Conservation (phyloP, 2,888 invertebrate genomes). For the Siphlonurus alternatus region DNA sequence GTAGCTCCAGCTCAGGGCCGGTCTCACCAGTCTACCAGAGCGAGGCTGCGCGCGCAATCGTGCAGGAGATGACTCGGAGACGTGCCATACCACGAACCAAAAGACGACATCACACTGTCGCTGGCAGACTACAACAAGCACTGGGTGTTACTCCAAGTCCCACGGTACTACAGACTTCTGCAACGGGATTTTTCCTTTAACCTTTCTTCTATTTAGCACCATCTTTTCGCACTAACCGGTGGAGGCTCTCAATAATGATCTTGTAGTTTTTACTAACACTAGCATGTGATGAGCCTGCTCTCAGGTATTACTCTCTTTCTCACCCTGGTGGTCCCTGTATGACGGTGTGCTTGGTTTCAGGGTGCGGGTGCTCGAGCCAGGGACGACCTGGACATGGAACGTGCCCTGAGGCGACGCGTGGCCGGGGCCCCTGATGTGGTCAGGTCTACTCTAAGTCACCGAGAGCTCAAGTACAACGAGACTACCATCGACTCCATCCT, state of each 20-base stretch:
- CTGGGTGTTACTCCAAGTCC: background rate
- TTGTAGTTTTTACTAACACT: background rate
- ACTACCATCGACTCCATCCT: slow-evolving; percentile 74
- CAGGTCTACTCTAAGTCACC: slow-evolving; percentile 53
- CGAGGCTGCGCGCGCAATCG: slow-evolving; percentile 71
- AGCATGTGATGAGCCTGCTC: background rate
- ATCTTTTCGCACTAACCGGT: background rate
- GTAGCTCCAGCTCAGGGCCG: slow-evolving; percentile 17
- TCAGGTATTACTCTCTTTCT: background rate
- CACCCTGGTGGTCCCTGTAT: background rate
- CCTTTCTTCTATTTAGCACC: background rate
- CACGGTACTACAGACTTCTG: background rate
- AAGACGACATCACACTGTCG: slow-evolving; percentile 72
- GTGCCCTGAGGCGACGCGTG: slow-evolving; percentile 53
- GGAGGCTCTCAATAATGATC: background rate
- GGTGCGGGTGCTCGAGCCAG: slow-evolving; percentile 42
- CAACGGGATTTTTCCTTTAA: background rate
- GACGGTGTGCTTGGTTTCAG: slow-evolving; percentile 17
- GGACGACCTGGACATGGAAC: slow-evolving; percentile 76
- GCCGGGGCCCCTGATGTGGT: slow-evolving; percentile 72
- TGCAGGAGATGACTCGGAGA: slow-evolving; percentile 50
- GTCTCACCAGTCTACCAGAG: slow-evolving; percentile 50
- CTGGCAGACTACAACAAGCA: slow-evolving; percentile 28
- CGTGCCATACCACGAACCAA: slow-evolving; percentile 67
- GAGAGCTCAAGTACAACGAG: slow-evolving; percentile 51